phyloP scores from a whole-genome alignment of 2,797 vertebrate genomes.

The Pogonophryne albipinna region DNA sequence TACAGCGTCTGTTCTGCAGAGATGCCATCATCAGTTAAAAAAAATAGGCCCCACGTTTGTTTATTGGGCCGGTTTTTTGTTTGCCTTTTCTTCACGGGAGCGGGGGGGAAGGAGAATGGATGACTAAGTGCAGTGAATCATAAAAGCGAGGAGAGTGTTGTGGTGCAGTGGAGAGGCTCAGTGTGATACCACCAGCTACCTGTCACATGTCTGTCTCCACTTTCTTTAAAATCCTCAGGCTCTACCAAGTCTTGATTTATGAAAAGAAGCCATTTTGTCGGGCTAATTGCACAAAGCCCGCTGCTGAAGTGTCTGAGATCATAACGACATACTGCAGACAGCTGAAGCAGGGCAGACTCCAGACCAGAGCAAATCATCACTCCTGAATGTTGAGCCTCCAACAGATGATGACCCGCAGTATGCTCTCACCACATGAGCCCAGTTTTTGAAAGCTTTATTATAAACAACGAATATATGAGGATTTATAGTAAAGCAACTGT shows the following conservation, averaged over 20 bases:
- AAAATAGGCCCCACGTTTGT: constrained; percentile 34
- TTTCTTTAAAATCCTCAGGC: constrained; percentile 32
- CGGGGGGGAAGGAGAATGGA: constrained; percentile 26
- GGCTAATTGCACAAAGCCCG: constrained; percentile 51
- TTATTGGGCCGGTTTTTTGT: constrained; percentile 41
- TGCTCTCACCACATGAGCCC: constrained; percentile 23
- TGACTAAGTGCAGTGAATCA: constrained; percentile 72
- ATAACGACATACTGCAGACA: constrained; percentile 39
- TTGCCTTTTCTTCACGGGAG: constrained; percentile 51
- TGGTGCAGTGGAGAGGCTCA: constrained; percentile 41
- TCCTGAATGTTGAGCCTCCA: constrained; percentile 29
- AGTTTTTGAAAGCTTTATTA: constrained; percentile 48
- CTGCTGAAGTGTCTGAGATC: constrained; percentile 37
- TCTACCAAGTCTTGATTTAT: constrained; percentile 45
- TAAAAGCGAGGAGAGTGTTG: constrained; percentile 58
- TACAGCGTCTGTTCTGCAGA: constrained; percentile 55
- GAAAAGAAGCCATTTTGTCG: constrained; percentile 52
- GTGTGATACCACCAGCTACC: constrained; percentile 55
- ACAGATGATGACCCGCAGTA: constrained; percentile 42
- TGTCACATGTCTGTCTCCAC: constrained; percentile 49
- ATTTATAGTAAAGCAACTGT: constrained; percentile 36
- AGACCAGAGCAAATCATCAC: constrained; percentile 23
- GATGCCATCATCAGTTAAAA: constrained; percentile 63
- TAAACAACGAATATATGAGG: constrained; percentile 29
- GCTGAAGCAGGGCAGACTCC: constrained; percentile 22